These are phyloP conservation scores for Sinocyclocheilus anshuiensis DNA, from an alignment of 2,113 vertebrate genomes.

Conservation along the genomic window DNA sequence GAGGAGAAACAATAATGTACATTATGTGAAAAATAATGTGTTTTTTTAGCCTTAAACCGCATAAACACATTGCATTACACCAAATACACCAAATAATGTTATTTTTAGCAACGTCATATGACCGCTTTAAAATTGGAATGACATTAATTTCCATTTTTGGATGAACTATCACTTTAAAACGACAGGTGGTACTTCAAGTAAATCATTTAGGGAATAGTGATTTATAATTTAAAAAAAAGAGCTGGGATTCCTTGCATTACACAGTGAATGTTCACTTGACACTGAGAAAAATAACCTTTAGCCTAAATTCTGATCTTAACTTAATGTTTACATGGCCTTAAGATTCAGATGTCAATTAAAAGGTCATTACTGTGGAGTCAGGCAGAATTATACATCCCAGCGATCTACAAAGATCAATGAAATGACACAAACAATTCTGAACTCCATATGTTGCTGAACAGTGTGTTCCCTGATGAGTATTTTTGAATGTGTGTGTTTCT, in stretches of 20 bases:
- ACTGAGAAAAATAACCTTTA: background rate
- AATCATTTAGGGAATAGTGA: background rate
- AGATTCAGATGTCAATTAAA: slow-evolving; percentile 8
- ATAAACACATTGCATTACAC: no score
- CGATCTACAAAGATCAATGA: background rate
- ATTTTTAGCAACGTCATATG: no score
- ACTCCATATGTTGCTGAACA: background rate
- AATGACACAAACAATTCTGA: background rate
- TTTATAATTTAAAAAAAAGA: background rate
- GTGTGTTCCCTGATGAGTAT: background rate
- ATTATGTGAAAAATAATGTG: no score
- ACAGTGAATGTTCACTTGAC: background rate
- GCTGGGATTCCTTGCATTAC: background rate
- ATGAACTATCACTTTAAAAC: background rate
- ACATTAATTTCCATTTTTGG: background rate
- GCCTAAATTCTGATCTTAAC: background rate
- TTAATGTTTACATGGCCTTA: background rate
- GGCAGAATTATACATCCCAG: background rate
- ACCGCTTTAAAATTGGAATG: background rate
- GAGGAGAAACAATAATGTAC: no score
- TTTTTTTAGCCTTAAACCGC: no score
- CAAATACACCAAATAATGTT: no score
- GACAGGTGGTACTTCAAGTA: background rate
- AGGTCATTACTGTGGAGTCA: background rate
- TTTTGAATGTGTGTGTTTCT: background rate